Evolutionary conservation across 2,888 invertebrate species (phyloP), one percentile per base, ranked within the genome.

Genomic region (Gandaritis pyraliata): DNA sequence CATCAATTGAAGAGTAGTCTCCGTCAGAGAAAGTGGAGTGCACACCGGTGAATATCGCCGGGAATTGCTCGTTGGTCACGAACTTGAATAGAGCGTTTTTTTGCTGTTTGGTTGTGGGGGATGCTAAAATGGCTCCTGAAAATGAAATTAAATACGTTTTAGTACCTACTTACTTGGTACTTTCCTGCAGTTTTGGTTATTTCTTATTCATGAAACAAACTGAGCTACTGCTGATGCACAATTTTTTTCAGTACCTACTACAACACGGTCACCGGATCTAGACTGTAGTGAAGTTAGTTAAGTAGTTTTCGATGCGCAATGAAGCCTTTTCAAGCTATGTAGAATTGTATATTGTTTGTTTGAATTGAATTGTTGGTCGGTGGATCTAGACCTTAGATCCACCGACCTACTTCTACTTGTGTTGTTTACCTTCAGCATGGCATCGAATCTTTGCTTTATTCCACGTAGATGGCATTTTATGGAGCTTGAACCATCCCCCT

Each of bases 91-190:
- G 6, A 6, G 29, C 29, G 13, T 29, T 8, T 7, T 13, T 29
- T n/a, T 4, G 47, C 12, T 47, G 4, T 7, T 5, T 5, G 29
- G 12, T 12, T n/a, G 29, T 5, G 8, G 47, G 47, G 8, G 47
- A 47, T n/a, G 47, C 47, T 47, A 47, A 47, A 47, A 47, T 13
- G 29, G 47, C 47, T 13, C 47, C 47, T 47, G 29, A 29, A 46
- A 41, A 0, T 15, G 5, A 41, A 41, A 15, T 5, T 6, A 41
- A 8, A 15, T 13, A 33, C 29, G 6, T 29, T 29, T 29, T 29
- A 2, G 2, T 29, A 4, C 2, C 29, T 29, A 6, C 4, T 29
- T 29, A 29, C 29, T 8, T 33, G 10, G 8, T 33, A 7, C 33
- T 10, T 33, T 8, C 10, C 33, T 10, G 1, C 33, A 33, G 33